Conservation (phyloP, 2,888 invertebrate species). For the Branchellion lobata region DNA sequence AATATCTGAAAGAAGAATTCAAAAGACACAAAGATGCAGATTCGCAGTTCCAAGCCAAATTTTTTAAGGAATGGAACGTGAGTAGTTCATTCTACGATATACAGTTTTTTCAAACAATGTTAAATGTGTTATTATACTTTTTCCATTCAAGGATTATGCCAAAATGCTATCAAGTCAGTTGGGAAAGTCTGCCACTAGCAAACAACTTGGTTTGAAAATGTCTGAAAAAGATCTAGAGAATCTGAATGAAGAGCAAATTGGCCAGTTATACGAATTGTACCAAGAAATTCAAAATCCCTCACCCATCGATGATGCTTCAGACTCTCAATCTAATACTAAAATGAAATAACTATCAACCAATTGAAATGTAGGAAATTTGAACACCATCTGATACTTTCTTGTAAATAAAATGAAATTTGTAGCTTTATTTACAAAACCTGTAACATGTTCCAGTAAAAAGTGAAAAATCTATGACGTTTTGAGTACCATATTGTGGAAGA, state of each 20-base stretch:
- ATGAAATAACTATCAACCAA: too few relatives aligned
- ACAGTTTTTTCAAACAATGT: constrained; percentile 8
- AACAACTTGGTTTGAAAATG: constrained; percentile 44
- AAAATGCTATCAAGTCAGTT: constrained; percentile 49
- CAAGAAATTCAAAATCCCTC: constrained; percentile 48
- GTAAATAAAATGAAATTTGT: neutral
- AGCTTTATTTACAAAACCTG: too few relatives aligned
- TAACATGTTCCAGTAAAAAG: neutral
- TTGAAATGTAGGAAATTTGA: too few relatives aligned
- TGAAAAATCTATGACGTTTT: too few relatives aligned
- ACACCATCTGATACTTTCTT: too few relatives aligned
- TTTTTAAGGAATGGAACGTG: constrained; percentile 84
- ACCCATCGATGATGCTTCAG: neutral
- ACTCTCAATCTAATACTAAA: neutral
- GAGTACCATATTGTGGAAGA: constrained; percentile 61
- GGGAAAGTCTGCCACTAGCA: constrained; percentile 30
- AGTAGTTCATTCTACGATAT: constrained; percentile 48
- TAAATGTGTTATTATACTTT: neutral
- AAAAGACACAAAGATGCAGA: constrained; percentile 74
- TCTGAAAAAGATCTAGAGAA: constrained; percentile 39
- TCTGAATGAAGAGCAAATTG: constrained; percentile 48
- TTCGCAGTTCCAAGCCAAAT: constrained; percentile 72
- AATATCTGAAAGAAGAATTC: constrained; percentile 81
- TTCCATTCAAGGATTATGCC: constrained; percentile 49
- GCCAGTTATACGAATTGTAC: constrained; percentile 50